Evolutionary conservation across 2,797 vertebrate species (phyloP), one percentile per base, ranked within the genome.

Genomic region (Onychomys leucogaster): DNA sequence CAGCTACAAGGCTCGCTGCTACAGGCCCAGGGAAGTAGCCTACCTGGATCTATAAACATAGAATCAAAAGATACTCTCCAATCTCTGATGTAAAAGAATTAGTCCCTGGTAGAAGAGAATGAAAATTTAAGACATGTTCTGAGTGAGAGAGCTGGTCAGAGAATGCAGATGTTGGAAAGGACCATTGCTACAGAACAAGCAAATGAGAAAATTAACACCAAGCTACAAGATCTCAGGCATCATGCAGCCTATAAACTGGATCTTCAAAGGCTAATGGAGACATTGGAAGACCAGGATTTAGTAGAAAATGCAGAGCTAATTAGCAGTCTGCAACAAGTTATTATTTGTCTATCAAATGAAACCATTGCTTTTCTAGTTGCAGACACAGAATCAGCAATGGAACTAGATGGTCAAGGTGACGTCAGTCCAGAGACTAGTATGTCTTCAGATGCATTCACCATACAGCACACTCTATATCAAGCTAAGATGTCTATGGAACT

Each of bases 401-500:
- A 97, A 29, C 73, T 94, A 52, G 90, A 97, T 52, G 78, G 92
- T 57, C 97, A 93, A 92, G 85, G 84, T 49, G 98, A 98, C 89
- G 1, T 14, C 43, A 97, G 91, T 91, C 97, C 98, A 67, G 97
- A 90, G 1, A 85, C 78, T 32, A 99, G 99, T 96, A 98, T 98
- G 27, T 97, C 98, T 14, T 98, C 98, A 0, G 99, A 99, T 34
- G 98, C 97, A 29, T 99, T 99, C 75, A 99, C 98, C 10, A 98
- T 99, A 71, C 99, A 99, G 65, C 99, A 99, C 89, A 99, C 99
- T 69, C 98, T 99, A 92, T 99, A 99, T 11, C 99, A 99, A 98
- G 99, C 99, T 19, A 99, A 99, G 98, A 98, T 99, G 98, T 99
- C 99, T 43, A 99, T 99, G 97, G 99, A 99, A 91, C 98, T 99